These are phyloP conservation scores for Hyaena hyaena DNA, from an alignment of 2,113 vertebrate species.

Conservation along the genomic window DNA sequence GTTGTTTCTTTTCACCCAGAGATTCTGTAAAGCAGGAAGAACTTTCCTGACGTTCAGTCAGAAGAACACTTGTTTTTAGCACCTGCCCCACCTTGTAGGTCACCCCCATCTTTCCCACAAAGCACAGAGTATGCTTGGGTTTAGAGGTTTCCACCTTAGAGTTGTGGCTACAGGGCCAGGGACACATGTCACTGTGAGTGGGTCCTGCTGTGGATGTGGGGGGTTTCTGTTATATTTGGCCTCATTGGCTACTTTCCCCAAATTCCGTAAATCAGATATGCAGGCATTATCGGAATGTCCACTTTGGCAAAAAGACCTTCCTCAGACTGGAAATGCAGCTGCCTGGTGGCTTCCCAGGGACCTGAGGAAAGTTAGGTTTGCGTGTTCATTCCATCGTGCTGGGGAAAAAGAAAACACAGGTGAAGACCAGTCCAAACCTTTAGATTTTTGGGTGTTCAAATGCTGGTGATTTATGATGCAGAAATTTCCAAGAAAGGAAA, in stretches of 20 bases:
- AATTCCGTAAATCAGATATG: background rate
- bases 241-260: background rate
- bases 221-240: background rate
- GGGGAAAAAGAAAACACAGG: background rate
- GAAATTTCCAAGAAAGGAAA: slow-evolving; percentile 67
- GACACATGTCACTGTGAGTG: background rate
- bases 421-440: background rate
- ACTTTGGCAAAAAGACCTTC: background rate
- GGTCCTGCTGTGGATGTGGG: background rate
- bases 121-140: background rate
- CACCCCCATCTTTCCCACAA: background rate
- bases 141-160: background rate
- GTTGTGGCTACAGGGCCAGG: background rate
- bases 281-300: background rate
- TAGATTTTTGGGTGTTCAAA: background rate
- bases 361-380: background rate
- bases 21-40: background rate
- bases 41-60: background rate
- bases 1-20: background rate
- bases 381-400: background rate
- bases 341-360: background rate
- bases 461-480: slow-evolving; percentile 46
- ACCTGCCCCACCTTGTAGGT: background rate
- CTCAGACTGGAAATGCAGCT: background rate
- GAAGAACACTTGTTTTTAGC: background rate